Percentiles rank a stretch among this genome's conserved stretches.
Conservation (phyloP, 2,113 vertebrate genomes). For the Cervus canadensis region DNA sequence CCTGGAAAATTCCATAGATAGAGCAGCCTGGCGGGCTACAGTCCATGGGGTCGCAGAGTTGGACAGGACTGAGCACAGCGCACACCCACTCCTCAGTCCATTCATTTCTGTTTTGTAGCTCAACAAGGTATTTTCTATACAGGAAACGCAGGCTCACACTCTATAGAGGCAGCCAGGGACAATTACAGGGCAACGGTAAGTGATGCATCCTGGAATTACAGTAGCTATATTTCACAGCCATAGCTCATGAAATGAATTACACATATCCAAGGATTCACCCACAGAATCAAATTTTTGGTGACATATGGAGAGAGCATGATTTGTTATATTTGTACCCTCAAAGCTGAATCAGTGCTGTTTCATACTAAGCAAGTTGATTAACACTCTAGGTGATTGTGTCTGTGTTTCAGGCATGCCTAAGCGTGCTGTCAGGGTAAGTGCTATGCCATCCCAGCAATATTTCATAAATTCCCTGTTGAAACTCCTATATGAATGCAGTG, state of each 20-base stretch:
- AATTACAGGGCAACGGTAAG: too few species aligned
- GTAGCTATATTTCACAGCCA: fast-evolving
- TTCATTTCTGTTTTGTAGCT: neutral
- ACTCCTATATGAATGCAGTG: neutral
- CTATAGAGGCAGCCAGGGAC: neutral
- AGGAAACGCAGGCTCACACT: neutral
- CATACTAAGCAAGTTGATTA: neutral
- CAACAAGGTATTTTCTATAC: neutral
- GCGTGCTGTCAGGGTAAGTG: fast-evolving
- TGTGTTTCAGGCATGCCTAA: neutral
- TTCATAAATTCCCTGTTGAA: neutral
- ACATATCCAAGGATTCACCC: neutral
- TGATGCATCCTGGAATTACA: too few species aligned
- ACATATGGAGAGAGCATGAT: neutral
- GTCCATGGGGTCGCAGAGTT: neutral
- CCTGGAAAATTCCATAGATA: neutral
- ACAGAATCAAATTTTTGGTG: neutral
- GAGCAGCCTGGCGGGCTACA: neutral
- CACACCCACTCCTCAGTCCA: neutral
- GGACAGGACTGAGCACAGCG: fast-evolving
- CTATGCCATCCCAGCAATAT: neutral
- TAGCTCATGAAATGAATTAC: neutral
- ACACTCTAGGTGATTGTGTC: neutral
- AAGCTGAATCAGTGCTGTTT: neutral
- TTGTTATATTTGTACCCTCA: neutral